Percentiles rank a stretch among this genome's conserved stretches.
Conservation (phyloP, 1,140 invertebrate species). For the Hirudo medicinalis region DNA sequence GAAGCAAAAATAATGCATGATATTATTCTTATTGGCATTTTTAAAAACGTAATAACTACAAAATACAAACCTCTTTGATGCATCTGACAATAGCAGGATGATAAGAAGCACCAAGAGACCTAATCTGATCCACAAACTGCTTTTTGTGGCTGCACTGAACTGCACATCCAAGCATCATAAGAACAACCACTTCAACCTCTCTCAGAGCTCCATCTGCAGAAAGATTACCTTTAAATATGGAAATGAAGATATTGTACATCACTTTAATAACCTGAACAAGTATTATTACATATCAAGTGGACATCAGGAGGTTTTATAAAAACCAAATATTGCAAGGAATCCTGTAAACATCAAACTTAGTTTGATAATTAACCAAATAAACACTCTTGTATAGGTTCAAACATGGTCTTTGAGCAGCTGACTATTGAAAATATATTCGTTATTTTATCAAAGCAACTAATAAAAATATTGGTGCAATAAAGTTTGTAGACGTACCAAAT, state of each 20-base stretch:
- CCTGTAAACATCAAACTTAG: background rate
- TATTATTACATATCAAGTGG: background rate
- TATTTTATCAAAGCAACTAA: background rate
- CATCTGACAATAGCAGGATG: background rate
- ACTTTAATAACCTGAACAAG: background rate
- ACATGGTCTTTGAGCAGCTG: background rate
- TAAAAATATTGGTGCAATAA: background rate
- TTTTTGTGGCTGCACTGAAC: slow-evolving; percentile 5
- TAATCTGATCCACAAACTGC: background rate
- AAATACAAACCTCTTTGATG: background rate
- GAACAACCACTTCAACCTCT: background rate
- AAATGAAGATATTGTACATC: background rate
- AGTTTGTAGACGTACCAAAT: background rate
- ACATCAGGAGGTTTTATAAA: slow-evolving; percentile 1
- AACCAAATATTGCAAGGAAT: background rate
- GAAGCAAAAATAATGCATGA: too few species aligned
- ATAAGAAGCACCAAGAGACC: background rate
- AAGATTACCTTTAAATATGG: background rate
- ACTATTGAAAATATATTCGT: background rate
- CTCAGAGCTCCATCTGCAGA: background rate
- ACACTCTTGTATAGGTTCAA: background rate
- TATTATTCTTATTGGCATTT: background rate
- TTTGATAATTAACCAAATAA: background rate
- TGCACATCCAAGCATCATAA: slow-evolving; percentile 3
- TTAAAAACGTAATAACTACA: background rate